Evolutionary conservation across 2,797 vertebrate genomes (phyloP).

Genomic region (Alca torda): DNA sequence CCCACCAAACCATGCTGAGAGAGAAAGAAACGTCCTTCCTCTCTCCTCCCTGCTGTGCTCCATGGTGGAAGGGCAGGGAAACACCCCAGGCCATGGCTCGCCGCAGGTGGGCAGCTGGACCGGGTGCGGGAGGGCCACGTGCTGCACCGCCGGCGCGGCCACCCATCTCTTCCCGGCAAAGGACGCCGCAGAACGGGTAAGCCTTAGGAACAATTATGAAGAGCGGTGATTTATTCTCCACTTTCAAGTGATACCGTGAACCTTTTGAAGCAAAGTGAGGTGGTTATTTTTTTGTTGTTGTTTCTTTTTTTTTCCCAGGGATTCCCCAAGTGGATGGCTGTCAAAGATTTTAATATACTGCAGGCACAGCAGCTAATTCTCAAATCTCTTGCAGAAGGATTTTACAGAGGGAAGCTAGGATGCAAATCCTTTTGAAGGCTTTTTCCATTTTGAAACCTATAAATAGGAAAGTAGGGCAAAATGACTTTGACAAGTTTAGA

Average conservation of each 20-base stretch:
- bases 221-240: slow-evolving; percentile 6
- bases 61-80: not conserved
- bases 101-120: not conserved
- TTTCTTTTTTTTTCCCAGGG: slow-evolving; percentile 41
- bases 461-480: slow-evolving; percentile 68
- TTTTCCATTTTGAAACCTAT: slow-evolving; percentile 69
- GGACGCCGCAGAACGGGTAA: not conserved
- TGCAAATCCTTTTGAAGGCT: slow-evolving; percentile 69
- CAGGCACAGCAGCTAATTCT: slow-evolving; percentile 69
- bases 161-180: not conserved
- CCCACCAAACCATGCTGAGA: not conserved
- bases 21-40: not conserved
- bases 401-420: slow-evolving; percentile 68
- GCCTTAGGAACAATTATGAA: slow-evolving; percentile 4
- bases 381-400: slow-evolving; percentile 59
- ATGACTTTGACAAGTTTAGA: slow-evolving; percentile 66
- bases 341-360: slow-evolving; percentile 72
- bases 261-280: slow-evolving; percentile 63
- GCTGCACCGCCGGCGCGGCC: not conserved
- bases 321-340: slow-evolving; percentile 70
- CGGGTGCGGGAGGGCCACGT: not conserved
- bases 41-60: not conserved
- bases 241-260: slow-evolving; percentile 61
- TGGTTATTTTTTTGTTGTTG: slow-evolving; percentile 32
- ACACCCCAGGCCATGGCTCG: not conserved